These are phyloP conservation scores for Himalopsyche kuldschensis DNA, from an alignment of 2,888 invertebrate genomes.

Conservation along the genomic window DNA sequence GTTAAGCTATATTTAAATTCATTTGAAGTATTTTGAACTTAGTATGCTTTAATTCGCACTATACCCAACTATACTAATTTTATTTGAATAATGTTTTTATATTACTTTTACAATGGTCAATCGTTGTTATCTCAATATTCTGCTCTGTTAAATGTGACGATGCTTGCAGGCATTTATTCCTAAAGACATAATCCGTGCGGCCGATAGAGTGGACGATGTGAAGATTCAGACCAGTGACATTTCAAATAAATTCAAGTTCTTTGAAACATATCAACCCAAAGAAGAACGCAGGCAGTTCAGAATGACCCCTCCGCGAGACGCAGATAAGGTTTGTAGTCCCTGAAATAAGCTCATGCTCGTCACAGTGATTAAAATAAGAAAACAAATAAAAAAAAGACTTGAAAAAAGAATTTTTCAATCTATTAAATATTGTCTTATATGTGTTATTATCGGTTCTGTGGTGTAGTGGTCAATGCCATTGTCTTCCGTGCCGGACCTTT, in stretches of 20 bases:
- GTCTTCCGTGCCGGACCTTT: too few relatives aligned
- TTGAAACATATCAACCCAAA: slow-evolving; percentile 82
- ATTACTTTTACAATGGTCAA: background rate
- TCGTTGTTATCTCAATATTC: background rate
- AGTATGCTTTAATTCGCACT: too few relatives aligned
- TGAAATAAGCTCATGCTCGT: too few relatives aligned
- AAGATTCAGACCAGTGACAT: slow-evolving; percentile 81
- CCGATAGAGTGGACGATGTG: slow-evolving; percentile 74
- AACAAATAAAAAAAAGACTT: too few relatives aligned
- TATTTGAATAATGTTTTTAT: background rate
- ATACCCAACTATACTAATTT: too few relatives aligned
- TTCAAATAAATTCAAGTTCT: slow-evolving; percentile 85
- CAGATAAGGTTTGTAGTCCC: slow-evolving; percentile 46
- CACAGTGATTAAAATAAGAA: too few relatives aligned
- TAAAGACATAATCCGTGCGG: slow-evolving; percentile 74
- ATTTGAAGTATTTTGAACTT: too few relatives aligned
- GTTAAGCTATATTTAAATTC: too few relatives aligned
- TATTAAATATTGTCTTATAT: too few relatives aligned
- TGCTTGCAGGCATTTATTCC: slow-evolving; percentile 53
- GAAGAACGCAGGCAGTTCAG: slow-evolving; percentile 74
- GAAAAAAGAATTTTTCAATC: too few relatives aligned
- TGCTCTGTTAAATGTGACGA: background rate
- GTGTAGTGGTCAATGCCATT: too few relatives aligned
- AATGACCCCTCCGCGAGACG: slow-evolving; percentile 86
- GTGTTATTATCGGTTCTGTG: too few relatives aligned